phyloP scores from a whole-genome alignment of 2,888 invertebrate genomes.

The Nomada flava region DNA sequence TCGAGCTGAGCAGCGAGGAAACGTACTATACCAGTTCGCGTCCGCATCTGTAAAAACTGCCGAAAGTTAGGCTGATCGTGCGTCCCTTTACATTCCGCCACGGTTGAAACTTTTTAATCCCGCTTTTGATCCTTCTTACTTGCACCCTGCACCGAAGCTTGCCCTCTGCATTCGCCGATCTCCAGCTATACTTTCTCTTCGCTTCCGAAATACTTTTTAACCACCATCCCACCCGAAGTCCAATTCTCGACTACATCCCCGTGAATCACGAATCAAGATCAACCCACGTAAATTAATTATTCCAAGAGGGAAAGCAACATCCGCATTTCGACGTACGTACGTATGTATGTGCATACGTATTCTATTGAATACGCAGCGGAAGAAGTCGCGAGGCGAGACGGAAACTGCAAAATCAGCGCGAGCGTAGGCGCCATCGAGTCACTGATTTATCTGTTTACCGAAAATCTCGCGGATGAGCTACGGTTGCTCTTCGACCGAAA shows the following conservation, averaged over 20 bases:
- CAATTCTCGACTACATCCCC: too few relatives aligned
- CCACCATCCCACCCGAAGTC: neutral
- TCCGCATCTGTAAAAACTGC: neutral
- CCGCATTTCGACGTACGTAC: neutral
- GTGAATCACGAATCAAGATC: neutral
- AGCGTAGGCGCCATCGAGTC: constrained; percentile 50
- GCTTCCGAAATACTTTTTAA: neutral
- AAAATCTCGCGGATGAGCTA: constrained; percentile 57
- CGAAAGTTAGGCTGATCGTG: constrained; percentile 19
- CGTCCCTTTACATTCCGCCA: constrained; percentile 13
- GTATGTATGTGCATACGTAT: neutral
- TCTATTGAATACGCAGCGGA: neutral
- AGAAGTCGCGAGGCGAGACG: constrained; percentile 7
- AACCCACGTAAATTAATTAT: neutral
- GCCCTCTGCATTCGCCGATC: neutral
- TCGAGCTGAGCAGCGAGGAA: neutral
- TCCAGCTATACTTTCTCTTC: neutral
- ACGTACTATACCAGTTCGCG: neutral
- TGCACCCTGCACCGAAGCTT: neutral
- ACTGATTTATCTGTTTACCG: constrained; percentile 79
- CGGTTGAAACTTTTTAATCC: constrained; percentile 33
- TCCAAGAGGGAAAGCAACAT: neutral
- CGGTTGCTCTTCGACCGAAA: constrained; percentile 35
- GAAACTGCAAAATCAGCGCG: constrained; percentile 74
- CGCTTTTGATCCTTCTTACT: constrained; percentile 32